Evolutionary conservation across 2,888 invertebrate genomes (phyloP), one percentile per base, ranked within the genome.

Genomic region (Tetanocera ferruginea): DNA sequence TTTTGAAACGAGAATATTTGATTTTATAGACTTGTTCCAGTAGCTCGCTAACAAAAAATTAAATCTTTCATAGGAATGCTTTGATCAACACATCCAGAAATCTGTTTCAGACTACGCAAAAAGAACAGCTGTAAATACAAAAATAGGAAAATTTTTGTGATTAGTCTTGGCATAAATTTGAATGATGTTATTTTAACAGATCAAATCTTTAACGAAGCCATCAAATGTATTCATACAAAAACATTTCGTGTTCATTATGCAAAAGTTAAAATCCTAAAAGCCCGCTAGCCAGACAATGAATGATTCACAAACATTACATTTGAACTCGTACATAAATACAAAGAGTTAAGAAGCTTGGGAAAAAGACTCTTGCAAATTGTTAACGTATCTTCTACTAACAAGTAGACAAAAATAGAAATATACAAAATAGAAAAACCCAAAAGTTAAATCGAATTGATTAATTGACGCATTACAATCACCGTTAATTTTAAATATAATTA

Each of bases 401-500:
- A 64, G n/a, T 9, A 64, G 17, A 34, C 25, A 28, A 34, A 64
- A 64, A 64, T n/a, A 17, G 25, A 62, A 62, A 31, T 8, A 37
- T 37, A 37, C 14, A 62, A 62, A 25, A 62, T 19, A 19, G 11
- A 64, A n/a, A 25, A 64, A 64, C 17, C 31, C 28, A 64, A 64
- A n/a, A 55, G 17, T n/a, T 11, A 31, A 64, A 64, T 31, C 64
- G 28, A 3, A 64, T 64, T 64, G 64, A 64, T 64, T 64, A 64
- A 64, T 64, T 64, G 64, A 64, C 64, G 64, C 31, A 34, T 64
- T 34, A 31, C 28, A n/a, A 17, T 8, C 64, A 31, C 64, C 64
- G 64, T 64, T 64, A 64, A 64, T 64, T 64, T 64, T 31, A n/a
- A 64, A n/a, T 64, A n/a, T n/a, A 64, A 64, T 64, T 31, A 64